Evolutionary conservation across 1,140 invertebrate species (phyloP).

Genomic region (Drosophila insularis): DNA sequence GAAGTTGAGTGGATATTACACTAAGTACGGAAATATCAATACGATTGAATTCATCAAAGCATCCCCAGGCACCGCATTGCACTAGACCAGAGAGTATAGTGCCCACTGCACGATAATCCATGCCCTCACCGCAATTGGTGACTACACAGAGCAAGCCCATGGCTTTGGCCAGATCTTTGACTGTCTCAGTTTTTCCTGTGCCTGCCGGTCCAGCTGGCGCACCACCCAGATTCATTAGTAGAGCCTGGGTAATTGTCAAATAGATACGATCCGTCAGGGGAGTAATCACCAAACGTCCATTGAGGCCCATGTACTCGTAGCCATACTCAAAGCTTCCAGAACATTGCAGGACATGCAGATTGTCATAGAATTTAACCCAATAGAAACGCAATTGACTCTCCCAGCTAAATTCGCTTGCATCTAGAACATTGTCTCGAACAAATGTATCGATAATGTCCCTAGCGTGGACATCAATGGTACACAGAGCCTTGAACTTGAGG

Average conservation of each 20-base stretch:
- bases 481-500: conserved; percentile 92
- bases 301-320: conserved; percentile 97
- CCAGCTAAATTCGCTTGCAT: conserved; percentile 94
- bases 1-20: conserved; percentile 94
- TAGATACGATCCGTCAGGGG: conserved; percentile 96
- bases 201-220: conserved; percentile 89
- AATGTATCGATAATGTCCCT: conserved; percentile 94
- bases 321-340: conserved; percentile 94
- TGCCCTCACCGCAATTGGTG: conserved; percentile 95
- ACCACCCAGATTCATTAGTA: conserved; percentile 94
- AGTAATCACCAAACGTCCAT: conserved; percentile 94
- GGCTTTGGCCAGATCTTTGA: conserved; percentile 94
- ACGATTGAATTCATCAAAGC: conserved; percentile 96
- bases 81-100: conserved; percentile 90
- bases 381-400: conserved; percentile 96
- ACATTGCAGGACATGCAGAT: conserved; percentile 92
- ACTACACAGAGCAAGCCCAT: conserved; percentile 93
- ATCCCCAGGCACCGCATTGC: conserved; percentile 92
- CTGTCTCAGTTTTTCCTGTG: conserved; percentile 96
- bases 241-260: conserved; percentile 94
- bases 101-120: conserved; percentile 94
- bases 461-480: conserved; percentile 95
- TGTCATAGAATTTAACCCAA: conserved; percentile 92
- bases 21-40: conserved; percentile 95
- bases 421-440: conserved; percentile 92